Conservation (phyloP, 2,888 invertebrate species). For the Lucinisca nassula region DNA sequence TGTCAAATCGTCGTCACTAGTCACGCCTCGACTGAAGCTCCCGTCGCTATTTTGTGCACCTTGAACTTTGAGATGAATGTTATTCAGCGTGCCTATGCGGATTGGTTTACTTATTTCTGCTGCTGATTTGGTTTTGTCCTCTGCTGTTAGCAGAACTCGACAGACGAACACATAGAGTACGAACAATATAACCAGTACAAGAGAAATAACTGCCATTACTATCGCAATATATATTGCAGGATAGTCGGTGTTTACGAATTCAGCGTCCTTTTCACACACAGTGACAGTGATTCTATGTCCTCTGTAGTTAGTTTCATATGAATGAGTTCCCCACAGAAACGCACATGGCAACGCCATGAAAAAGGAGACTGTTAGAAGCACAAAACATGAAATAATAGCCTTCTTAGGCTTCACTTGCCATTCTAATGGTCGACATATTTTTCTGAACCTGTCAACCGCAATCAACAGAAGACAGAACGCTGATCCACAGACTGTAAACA, state of each 20-base stretch:
- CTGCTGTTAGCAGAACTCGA: not conserved
- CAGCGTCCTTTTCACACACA: constrained; percentile 51
- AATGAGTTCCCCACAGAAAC: constrained; percentile 59
- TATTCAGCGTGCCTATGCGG: not conserved
- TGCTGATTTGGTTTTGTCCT: not conserved
- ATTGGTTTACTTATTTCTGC: not conserved
- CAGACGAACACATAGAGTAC: constrained; percentile 49
- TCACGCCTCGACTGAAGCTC: not conserved
- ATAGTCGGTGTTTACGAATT: constrained; percentile 10
- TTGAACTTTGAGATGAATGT: not conserved
- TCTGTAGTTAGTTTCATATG: constrained; percentile 8
- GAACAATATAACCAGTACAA: constrained; percentile 41
- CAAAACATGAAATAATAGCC: constrained; percentile 31
- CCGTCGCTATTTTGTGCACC: not conserved
- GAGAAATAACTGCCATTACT: constrained; percentile 23
- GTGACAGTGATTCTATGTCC: constrained; percentile 32
- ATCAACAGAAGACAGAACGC: constrained; percentile 75
- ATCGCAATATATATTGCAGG: constrained; percentile 35
- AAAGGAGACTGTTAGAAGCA: constrained; percentile 31
- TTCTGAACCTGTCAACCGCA: constrained; percentile 76
- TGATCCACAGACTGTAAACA: constrained; percentile 67
- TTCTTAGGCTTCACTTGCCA: constrained; percentile 41
- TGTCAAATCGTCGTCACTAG: not conserved
- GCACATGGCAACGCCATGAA: constrained; percentile 50
- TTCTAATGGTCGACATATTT: constrained; percentile 76